phyloP scores from a whole-genome alignment of 2,113 vertebrate genomes.

The Alaudala cheleensis region DNA sequence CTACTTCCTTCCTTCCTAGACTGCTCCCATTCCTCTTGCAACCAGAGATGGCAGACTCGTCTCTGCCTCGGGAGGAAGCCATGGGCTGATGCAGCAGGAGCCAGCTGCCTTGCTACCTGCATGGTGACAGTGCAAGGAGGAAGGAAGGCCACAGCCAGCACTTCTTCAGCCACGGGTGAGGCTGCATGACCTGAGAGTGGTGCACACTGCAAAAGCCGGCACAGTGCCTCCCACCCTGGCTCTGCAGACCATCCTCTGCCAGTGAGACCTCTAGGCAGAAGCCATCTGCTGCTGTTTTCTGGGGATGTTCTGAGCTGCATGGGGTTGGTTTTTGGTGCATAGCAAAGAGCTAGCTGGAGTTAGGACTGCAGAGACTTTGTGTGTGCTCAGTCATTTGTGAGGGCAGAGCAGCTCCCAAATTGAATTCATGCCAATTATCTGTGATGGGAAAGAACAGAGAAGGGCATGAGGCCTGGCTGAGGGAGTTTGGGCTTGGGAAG shows the following conservation, averaged over 20 bases:
- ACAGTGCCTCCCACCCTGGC: background rate
- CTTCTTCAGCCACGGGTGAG: fast-evolving
- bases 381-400: background rate
- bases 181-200: background rate
- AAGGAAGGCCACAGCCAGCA: background rate
- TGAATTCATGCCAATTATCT: fast-evolving
- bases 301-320: background rate
- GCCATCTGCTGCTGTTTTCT: constrained; percentile 40
- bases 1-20: background rate
- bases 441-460: background rate
- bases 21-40: background rate
- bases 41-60: background rate
- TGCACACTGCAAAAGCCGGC: background rate
- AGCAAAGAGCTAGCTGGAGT: constrained; percentile 25
- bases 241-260: background rate
- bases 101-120: constrained; percentile 45
- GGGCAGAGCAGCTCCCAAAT: background rate
- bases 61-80: background rate
- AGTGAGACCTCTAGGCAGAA: background rate
- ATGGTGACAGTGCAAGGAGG: constrained; percentile 45
- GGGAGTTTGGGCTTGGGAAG: background rate
- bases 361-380: constrained; percentile 2
- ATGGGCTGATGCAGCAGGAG: constrained; percentile 46
- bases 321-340: background rate
- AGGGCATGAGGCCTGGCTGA: background rate